Conservation (phyloP, 92 coral and sea anemone genomes). For the Blastomussa wellsi region DNA sequence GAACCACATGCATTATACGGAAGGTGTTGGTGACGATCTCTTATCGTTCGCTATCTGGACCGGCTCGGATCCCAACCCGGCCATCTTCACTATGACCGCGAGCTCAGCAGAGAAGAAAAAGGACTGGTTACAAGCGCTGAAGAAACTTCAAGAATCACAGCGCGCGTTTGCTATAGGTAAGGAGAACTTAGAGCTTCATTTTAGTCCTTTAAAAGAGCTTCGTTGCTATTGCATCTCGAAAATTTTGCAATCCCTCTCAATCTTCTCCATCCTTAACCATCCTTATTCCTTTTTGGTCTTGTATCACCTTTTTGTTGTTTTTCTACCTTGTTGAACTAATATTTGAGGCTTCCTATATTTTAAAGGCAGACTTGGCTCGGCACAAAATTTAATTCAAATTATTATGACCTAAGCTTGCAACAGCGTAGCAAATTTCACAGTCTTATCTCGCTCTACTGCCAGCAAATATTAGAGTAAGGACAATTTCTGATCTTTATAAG, state of each 20-base stretch:
- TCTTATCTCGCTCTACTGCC: background rate
- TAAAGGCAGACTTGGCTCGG: too few relatives aligned
- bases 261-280: too few relatives aligned
- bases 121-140: slow-evolving; percentile 87
- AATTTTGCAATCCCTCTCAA: too few relatives aligned
- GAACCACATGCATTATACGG: slow-evolving; percentile 91
- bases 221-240: too few relatives aligned
- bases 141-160: slow-evolving; percentile 83
- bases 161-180: slow-evolving; percentile 95
- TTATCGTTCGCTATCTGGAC: slow-evolving; percentile 97
- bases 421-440: too few relatives aligned
- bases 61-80: slow-evolving; percentile 80
- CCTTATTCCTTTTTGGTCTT: too few relatives aligned
- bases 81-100: slow-evolving; percentile 82
- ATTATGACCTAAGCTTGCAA: too few relatives aligned
- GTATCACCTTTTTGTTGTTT: too few relatives aligned
- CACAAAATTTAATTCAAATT: too few relatives aligned
- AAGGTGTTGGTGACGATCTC: slow-evolving; percentile 93
- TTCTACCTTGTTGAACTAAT: too few relatives aligned
- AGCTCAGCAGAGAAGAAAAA: slow-evolving; percentile 83
- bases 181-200: slow-evolving; percentile 13
- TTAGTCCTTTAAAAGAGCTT: background rate
- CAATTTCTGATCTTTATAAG: background rate
- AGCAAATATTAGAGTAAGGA: background rate
- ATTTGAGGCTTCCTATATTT: too few relatives aligned